These are phyloP conservation scores for Henricia sp. DNA, from an alignment of 53 echinoderm and acorn worm species.

Conservation along the genomic window DNA sequence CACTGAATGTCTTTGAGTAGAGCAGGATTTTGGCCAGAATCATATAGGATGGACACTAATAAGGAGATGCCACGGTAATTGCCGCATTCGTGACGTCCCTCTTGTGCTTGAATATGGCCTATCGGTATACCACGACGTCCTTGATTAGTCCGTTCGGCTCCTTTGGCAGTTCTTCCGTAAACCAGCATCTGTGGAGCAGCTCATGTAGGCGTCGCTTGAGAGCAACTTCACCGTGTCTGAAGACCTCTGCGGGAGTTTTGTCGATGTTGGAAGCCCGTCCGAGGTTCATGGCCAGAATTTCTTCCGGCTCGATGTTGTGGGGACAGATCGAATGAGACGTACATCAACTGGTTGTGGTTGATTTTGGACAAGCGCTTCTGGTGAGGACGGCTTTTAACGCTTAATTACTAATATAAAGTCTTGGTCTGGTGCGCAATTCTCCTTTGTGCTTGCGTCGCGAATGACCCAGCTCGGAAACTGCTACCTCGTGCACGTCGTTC, in stretches of 20 bases:
- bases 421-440: background rate
- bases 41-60: constrained; percentile 1
- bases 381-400: constrained; percentile 16
- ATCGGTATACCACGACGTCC: background rate
- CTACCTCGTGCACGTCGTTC: no score
- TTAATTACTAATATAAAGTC: no score
- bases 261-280: constrained; percentile 7
- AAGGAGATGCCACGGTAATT: constrained; percentile 16
- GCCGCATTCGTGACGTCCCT: no score
- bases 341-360: background rate
- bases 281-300: background rate
- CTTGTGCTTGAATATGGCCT: constrained; percentile 2
- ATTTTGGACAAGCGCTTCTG: background rate
- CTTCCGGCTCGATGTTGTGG: background rate
- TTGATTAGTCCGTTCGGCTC: no score
- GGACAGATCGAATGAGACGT: background rate
- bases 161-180: no score
- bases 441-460: constrained; percentile 13
- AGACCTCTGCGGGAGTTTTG: constrained; percentile 19
- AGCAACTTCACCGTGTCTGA: background rate
- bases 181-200: no score
- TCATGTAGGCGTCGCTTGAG: no score
- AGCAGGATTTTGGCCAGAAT: constrained; percentile 19
- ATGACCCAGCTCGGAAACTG: background rate
- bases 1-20: no score